Base-by-base conservation (phyloP, 2,888 invertebrate species). In the Agapetus fuscipes region DNA sequence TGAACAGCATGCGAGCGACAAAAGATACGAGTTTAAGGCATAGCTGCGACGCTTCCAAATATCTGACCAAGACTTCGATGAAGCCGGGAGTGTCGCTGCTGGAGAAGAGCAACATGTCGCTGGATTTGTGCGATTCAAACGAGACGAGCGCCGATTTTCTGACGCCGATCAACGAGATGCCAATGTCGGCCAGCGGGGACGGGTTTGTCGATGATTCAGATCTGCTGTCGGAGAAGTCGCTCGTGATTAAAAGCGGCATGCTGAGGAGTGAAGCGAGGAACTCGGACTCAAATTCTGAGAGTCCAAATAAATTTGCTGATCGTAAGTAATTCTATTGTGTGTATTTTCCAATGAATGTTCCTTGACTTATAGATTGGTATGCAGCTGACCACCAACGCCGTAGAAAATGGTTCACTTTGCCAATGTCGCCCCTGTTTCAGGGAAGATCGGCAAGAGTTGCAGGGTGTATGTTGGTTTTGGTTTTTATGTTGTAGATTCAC, bases 161-260 rank as follows among this genome's bases (percentile, higher is more conserved):
- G 36, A 70, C 70, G 31, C 70, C 69, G 2, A 70, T 70, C 3
- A 70, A 70, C 25, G 70, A 70, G 48, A 66, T 70, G 69, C 70
- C 70, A 2, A 63, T 60, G 1, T 62, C 68, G 0, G 66, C 66
- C 0, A 27, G 33, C 3, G 39, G 40, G 6, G 48, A 48, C 5
- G 39, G 33, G 2, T 36, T 42, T n/a, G 30, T 41, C 1, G 67
- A 68, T 39, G 70, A 67, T 49, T 62, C 67, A 2, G 67, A 67
- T 33, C 65, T 68, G n/a, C 46, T 68, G 50, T 68, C 67, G 12
- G 64, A 63, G 37, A 48, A 40, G 27, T 36, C 43, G 16, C 26
- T 45, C 10, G 35, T 40, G 5, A 36, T 38, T n/a, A 39, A 39
- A 13, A 28, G 34, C 9, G 47, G 45, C 3, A 47, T 37, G 25